A percentile compares a stretch with the other conserved stretches of the same genome.
These are phyloP conservation scores for Bombyx mori DNA, from an alignment of 1,140 invertebrate species.

Conservation along the genomic window ASM3026992v2 NC_085109.1:6101001-6101500, in stretches of 20 bases:
- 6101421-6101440: conserved; percentile 23
- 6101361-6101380: conserved; percentile 18
- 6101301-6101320: too few species aligned
- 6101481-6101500: neutral
- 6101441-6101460: conserved; percentile 22
- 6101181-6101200: conserved; percentile 52
- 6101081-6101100: conserved; percentile 7
- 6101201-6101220: conserved; percentile 38
- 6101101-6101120: conserved; percentile 19
- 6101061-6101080: conserved; percentile 5
- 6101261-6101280: too few species aligned
- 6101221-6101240: too few species aligned
- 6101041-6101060: conserved; percentile 18
- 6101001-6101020: conserved; percentile 23
- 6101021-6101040: conserved; percentile 33
- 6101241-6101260: too few species aligned
- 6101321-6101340: conserved; percentile 5
- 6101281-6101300: too few species aligned
- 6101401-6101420: conserved; percentile 31
- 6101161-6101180: conserved; percentile 29
- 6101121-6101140: conserved; percentile 16
- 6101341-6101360: conserved; percentile 33
- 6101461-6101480: conserved; percentile 26
- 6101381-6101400: conserved; percentile 9
- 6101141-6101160: conserved; percentile 10